Evolutionary conservation across 2,113 vertebrate genomes (phyloP).

Genomic region (Zootoca vivipara): DNA sequence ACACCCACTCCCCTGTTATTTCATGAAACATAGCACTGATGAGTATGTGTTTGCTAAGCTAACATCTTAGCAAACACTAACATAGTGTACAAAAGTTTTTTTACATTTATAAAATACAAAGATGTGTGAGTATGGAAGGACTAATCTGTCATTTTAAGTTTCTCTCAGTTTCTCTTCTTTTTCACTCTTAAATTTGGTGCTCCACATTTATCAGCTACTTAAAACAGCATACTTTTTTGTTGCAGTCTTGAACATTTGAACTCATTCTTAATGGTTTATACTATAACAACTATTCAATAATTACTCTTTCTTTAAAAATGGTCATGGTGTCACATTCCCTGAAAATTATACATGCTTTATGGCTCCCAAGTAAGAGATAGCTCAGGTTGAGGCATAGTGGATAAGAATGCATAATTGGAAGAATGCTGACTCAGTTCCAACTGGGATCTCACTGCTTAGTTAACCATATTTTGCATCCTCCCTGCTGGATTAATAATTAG

Average conservation of each 20-base stretch:
- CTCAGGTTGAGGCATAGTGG: background rate
- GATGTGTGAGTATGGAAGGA: background rate
- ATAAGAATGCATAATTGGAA: background rate
- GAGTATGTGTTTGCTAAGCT: background rate
- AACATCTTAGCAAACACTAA: too few species aligned
- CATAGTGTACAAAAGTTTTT: background rate
- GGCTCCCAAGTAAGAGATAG: background rate
- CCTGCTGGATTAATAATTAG: slow-evolving; percentile 34
- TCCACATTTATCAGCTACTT: background rate
- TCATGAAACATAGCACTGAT: background rate
- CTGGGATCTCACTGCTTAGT: slow-evolving; percentile 23
- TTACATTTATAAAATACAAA: background rate
- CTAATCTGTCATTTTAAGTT: too few species aligned
- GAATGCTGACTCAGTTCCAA: background rate
- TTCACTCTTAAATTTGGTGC: too few species aligned
- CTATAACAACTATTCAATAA: background rate
- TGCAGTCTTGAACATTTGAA: background rate
- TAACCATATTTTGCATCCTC: slow-evolving; percentile 22
- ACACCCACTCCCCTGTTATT: too few species aligned
- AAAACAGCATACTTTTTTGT: background rate
- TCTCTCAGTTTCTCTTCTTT: too few species aligned
- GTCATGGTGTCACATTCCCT: background rate
- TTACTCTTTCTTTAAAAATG: background rate
- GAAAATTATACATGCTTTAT: background rate
- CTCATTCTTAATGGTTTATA: background rate